Conservation (phyloP, 2,888 invertebrate genomes). For the Epirrhoe tristata region DNA sequence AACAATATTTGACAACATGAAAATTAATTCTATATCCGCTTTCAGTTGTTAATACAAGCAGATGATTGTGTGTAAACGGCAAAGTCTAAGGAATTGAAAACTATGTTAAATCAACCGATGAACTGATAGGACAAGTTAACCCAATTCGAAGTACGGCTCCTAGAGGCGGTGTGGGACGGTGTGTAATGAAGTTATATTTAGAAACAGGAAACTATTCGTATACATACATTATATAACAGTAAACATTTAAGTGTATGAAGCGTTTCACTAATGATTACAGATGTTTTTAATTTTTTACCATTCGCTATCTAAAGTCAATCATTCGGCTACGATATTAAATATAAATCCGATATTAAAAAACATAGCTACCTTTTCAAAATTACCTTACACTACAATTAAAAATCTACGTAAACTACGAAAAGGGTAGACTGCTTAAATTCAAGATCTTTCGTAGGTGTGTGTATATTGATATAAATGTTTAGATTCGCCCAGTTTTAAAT, state of each 20-base stretch:
- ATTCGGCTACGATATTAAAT: background rate
- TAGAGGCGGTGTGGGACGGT: slow-evolving; percentile 48
- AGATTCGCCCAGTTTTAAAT: too few species aligned
- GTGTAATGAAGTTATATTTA: slow-evolving; percentile 2
- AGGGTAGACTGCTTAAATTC: too few species aligned
- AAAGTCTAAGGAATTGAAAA: slow-evolving; percentile 37
- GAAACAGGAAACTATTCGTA: slow-evolving; percentile 1
- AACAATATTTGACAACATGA: slow-evolving; percentile 15
- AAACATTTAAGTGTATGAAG: background rate
- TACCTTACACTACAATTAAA: background rate
- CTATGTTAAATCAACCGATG: slow-evolving; percentile 47
- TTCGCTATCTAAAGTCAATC: background rate
- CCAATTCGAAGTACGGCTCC: slow-evolving; percentile 46
- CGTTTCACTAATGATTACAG: background rate
- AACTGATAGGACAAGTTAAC: slow-evolving; percentile 46
- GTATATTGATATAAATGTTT: too few species aligned
- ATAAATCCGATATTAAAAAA: too few species aligned
- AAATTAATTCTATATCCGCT: slow-evolving; percentile 6
- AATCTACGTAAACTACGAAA: background rate
- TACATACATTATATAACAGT: background rate
- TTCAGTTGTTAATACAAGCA: slow-evolving; percentile 13
- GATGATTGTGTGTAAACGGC: slow-evolving; percentile 42
- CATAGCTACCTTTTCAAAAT: background rate
- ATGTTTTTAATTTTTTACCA: background rate
- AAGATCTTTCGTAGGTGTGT: too few species aligned